These are phyloP conservation scores for Planococcus citri DNA, from an alignment of 1,140 invertebrate species.

Conservation along the genomic window DNA sequence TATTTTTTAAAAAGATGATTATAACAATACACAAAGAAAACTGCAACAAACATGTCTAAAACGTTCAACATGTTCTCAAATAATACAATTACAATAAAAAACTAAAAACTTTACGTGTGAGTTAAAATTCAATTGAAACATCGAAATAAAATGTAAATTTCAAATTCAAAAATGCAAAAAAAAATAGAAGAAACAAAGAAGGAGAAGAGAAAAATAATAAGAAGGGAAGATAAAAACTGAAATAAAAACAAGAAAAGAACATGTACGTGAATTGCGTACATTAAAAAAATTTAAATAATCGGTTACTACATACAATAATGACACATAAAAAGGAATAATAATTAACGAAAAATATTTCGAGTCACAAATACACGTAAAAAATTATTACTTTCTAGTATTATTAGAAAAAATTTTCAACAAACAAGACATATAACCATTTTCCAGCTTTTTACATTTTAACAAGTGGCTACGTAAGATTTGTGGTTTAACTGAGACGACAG, in stretches of 20 bases:
- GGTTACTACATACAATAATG: background rate
- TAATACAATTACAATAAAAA: background rate
- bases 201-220: conserved; percentile 2
- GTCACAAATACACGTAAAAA: conserved; percentile 8
- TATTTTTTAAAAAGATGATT: background rate
- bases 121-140: conserved; percentile 9
- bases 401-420: conserved; percentile 15
- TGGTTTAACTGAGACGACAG: background rate
- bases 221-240: background rate
- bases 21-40: conserved; percentile 8
- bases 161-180: background rate
- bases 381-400: conserved; percentile 11
- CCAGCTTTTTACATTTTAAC: conserved; percentile 14
- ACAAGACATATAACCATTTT: conserved; percentile 12
- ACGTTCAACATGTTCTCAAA: background rate
- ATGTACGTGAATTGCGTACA: background rate
- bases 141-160: conserved; percentile 4
- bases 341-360: background rate
- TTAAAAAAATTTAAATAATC: background rate
- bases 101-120: background rate
- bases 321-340: background rate
- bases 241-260: background rate
- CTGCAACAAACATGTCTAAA: conserved; percentile 6
- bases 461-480: conserved; percentile 13
- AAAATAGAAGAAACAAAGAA: background rate